Evolutionary conservation across 2,888 invertebrate species (phyloP).

Genomic region (Acanthosepion esculentum): DNA sequence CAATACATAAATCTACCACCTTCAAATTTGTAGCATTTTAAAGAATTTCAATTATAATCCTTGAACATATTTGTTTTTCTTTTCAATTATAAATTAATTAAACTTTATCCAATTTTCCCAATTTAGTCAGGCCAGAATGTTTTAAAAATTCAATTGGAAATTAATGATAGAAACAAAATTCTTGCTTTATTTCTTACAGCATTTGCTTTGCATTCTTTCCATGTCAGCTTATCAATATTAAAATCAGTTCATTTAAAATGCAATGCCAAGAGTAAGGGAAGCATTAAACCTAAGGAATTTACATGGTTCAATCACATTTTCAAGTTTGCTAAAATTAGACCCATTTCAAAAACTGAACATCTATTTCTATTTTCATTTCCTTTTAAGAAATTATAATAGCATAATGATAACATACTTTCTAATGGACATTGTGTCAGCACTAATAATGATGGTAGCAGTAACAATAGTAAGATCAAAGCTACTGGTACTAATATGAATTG

Average conservation of each 20-base stretch:
- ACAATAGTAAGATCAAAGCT: too few species aligned
- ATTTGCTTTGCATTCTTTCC: not conserved
- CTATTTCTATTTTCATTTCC: not conserved
- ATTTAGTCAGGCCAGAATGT: not conserved
- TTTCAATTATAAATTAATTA: not conserved
- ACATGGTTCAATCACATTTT: not conserved
- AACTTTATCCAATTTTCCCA: slow-evolving; percentile 20
- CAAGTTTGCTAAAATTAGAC: not conserved
- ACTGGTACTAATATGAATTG: too few species aligned
- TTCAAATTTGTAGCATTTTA: not conserved
- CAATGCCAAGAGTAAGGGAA: not conserved
- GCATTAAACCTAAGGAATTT: not conserved
- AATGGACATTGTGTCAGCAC: too few species aligned
- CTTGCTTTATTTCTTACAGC: not conserved
- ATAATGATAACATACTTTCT: too few species aligned
- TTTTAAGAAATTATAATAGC: too few species aligned
- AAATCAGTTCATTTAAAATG: slow-evolving; percentile 33
- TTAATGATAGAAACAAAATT: slow-evolving; percentile 4
- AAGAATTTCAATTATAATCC: not conserved
- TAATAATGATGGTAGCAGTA: too few species aligned
- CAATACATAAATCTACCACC: not conserved
- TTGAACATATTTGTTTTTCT: not conserved
- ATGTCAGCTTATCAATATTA: not conserved
- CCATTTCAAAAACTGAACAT: not conserved
- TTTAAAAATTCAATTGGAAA: not conserved